Conservation (phyloP, 2,113 vertebrate species). For the Oplegnathus fasciatus region DNA sequence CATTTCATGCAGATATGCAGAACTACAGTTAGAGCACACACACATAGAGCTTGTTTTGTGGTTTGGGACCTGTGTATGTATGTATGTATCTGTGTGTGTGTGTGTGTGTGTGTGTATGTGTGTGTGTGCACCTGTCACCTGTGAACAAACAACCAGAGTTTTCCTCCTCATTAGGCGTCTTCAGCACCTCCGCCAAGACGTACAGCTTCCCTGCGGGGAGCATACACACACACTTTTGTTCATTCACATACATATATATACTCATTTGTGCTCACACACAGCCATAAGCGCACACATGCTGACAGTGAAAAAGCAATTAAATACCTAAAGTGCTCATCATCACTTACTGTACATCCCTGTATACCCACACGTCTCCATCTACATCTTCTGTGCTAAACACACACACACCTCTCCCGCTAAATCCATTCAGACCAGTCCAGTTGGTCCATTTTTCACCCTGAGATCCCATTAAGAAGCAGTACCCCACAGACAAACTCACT, state of each 20-base stretch:
- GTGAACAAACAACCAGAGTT: conserved; percentile 60
- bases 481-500: conserved; percentile 60
- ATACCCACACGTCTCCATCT: neutral
- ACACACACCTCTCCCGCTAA: neutral
- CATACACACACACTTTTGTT: conserved; percentile 9
- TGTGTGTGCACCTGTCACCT: conserved; percentile 70
- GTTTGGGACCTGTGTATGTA: conserved; percentile 29
- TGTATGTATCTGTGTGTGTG: conserved; percentile 10
- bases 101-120: conserved; percentile 20
- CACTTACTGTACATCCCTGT: conserved; percentile 7
- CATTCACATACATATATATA: neutral
- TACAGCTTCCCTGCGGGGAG: conserved; percentile 47
- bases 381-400: neutral
- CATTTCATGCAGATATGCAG: conserved; percentile 24
- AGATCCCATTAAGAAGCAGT: conserved; percentile 43
- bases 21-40: neutral
- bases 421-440: conserved; percentile 21
- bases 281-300: conserved; percentile 28
- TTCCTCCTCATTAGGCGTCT: conserved; percentile 68
- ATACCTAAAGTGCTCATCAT: conserved; percentile 24
- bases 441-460: conserved; percentile 43
- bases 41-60: conserved; percentile 23
- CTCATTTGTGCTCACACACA: conserved; percentile 11
- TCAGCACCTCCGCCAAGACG: conserved; percentile 56
- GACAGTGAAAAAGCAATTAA: conserved; percentile 52